Evolutionary conservation across 2,797 vertebrate species (phyloP).

Genomic region (Notamacropus eugenii): DNA sequence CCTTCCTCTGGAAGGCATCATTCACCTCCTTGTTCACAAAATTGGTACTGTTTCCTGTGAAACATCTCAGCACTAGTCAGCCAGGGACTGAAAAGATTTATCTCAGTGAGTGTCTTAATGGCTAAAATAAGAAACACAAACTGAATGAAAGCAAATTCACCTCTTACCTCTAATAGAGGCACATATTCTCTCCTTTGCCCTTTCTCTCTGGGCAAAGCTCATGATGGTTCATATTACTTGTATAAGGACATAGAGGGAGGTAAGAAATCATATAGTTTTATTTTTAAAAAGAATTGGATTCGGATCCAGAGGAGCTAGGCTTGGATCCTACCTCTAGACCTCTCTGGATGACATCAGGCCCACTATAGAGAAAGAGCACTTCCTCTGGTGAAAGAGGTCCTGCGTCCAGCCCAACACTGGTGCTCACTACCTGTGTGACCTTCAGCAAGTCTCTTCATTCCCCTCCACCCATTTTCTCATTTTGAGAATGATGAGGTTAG

Average conservation of each 20-base stretch:
- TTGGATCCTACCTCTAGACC: not conserved
- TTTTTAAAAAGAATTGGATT: not conserved
- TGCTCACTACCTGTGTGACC: not conserved
- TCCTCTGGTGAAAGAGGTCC: not conserved
- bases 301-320: not conserved
- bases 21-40: not conserved
- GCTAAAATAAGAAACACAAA: not conserved
- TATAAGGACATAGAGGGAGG: not conserved
- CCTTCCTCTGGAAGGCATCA: accelerated
- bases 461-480: not conserved
- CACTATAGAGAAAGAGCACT: not conserved
- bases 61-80: not conserved
- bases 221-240: not conserved
- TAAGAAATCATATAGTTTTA: not conserved
- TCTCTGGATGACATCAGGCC: not conserved
- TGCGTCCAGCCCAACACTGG: not conserved
- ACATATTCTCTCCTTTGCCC: not conserved
- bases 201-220: not conserved
- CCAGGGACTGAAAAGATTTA: not conserved
- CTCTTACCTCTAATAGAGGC: not conserved
- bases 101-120: not conserved
- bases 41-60: not conserved
- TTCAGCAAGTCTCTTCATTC: not conserved
- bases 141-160: not conserved
- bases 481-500: not conserved